These are phyloP conservation scores for Dromas ardeola DNA, from an alignment of 2,113 vertebrate genomes.

Conservation along the genomic window DNA sequence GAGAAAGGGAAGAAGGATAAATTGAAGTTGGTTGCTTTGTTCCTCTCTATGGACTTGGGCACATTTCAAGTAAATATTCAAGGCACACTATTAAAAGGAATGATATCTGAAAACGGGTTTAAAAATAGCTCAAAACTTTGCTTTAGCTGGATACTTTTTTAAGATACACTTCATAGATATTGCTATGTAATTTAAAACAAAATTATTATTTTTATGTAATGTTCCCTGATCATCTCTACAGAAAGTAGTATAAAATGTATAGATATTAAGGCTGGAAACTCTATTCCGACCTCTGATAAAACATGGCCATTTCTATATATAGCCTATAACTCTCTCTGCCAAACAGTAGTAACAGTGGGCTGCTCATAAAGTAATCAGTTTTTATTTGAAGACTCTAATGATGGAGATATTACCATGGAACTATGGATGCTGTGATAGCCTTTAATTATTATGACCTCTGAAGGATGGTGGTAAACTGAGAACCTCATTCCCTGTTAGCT, in stretches of 20 bases:
- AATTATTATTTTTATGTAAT: background rate
- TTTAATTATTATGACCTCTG: background rate
- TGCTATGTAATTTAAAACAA: background rate
- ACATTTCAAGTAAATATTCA: background rate
- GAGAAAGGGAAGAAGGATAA: background rate
- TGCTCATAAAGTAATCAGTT: background rate
- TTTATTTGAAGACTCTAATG: background rate
- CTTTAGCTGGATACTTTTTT: background rate
- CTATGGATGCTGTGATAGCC: background rate
- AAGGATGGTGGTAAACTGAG: background rate
- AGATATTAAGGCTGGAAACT: background rate
- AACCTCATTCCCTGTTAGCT: background rate
- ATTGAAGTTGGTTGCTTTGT: background rate
- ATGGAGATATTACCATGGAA: background rate
- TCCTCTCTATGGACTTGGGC: background rate
- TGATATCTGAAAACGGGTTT: background rate
- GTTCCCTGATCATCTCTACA: background rate
- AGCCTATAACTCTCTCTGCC: background rate
- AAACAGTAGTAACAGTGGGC: background rate
- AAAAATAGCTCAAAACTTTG: background rate
- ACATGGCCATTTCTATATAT: background rate
- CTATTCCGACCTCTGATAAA: background rate
- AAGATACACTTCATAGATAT: background rate
- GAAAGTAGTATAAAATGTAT: background rate
- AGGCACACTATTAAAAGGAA: background rate